phyloP scores from a whole-genome alignment of 2,888 invertebrate species.

The Meghimatium bilineatum region DNA sequence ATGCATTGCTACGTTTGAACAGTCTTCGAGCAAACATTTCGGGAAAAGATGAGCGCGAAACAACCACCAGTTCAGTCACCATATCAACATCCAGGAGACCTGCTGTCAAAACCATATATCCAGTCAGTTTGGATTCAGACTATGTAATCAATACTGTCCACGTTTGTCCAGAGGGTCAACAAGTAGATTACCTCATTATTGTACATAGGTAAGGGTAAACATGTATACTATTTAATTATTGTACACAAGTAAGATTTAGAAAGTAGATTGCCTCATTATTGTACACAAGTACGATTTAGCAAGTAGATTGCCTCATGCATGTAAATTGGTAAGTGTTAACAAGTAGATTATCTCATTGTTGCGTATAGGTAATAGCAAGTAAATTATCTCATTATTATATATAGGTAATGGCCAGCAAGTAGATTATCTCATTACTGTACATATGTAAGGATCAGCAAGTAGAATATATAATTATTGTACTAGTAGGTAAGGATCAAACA shows the following conservation, averaged over 20 bases:
- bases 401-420: too few relatives aligned
- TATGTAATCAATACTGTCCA: slow-evolving; percentile 64
- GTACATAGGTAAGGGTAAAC: slow-evolving; percentile 60
- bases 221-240: too few relatives aligned
- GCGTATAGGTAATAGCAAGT: too few relatives aligned
- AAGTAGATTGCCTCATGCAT: too few relatives aligned
- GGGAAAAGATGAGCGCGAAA: background rate
- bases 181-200: slow-evolving; percentile 61
- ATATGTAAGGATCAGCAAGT: slow-evolving; percentile 46
- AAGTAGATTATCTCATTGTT: too few relatives aligned
- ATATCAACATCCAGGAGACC: background rate
- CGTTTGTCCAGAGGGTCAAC: slow-evolving; percentile 56
- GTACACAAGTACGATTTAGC: slow-evolving; percentile 59
- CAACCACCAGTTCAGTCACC: background rate
- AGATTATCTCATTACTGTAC: slow-evolving; percentile 54
- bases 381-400: too few relatives aligned
- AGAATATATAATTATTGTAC: too few relatives aligned
- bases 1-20: slow-evolving; percentile 13
- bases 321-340: too few relatives aligned
- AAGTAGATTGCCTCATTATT: slow-evolving; percentile 61
- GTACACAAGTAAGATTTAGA: slow-evolving; percentile 22
- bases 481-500: too few relatives aligned
- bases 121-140: slow-evolving; percentile 60
- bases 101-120: slow-evolving; percentile 49
- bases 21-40: background rate